Base-by-base conservation (phyloP, 2,113 vertebrate species). In the Corythornis madagascariensis region DNA sequence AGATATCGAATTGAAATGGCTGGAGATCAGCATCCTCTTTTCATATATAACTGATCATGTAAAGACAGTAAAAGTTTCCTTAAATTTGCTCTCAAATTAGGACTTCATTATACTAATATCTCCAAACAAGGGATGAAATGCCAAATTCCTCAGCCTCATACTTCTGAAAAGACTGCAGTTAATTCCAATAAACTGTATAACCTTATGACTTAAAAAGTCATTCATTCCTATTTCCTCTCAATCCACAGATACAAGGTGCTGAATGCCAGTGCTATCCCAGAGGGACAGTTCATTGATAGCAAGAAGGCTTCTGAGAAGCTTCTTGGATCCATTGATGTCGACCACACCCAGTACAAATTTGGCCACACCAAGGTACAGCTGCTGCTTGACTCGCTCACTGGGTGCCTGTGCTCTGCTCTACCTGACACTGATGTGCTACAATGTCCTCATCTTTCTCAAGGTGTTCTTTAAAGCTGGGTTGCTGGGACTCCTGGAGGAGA, bases 401-500 rank as follows among this genome's bases (percentile, higher is more conserved):
- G 11, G 18, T 28, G 29, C 14, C 48, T 53, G 29, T 26, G 48
- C 6, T 53, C 15, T 53, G 29, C 22, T 78, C 29, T 53, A 20
- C n/a, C 10, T 59, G 55, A 6, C 55, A 59, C 31, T 74, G 66
- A 80, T 56, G 57, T 24, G 48, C 24, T 25, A 28, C 26, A 82
- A 67, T 28, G 16, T 81, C 86, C 56, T 11, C 9, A 38, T 38
- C 26, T 75, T 86, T 84, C 33, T 78, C 55, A 60, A 99, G 99
- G 98, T 99, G 88, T 98, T 99, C 96, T 99, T 99, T 96, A 99
- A 99, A 98, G 98, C 98, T 89, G 99, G 99, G 20, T 97, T 99
- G 60, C 79, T 99, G 94, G 98, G 99, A 77, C 84, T 92, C 12
- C 97, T 99, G 65, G 99, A 99, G 87, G 99, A 99, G 97, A 98